Percentiles rank a stretch among this genome's conserved stretches.
Conservation (phyloP, 2,888 invertebrate species). For the Yponomeuta plumbellus region DNA sequence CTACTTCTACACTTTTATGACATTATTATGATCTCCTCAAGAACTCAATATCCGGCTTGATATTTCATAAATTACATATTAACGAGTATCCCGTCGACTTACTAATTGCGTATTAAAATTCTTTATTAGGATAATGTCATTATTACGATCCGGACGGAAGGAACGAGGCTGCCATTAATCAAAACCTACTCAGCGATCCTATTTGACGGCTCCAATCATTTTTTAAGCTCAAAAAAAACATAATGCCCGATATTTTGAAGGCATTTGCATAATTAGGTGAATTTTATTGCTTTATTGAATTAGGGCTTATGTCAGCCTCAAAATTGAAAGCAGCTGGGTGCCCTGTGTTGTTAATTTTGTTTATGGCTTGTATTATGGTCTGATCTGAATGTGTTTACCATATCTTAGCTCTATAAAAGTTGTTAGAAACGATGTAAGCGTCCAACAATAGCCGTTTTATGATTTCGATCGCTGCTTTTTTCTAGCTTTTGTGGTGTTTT, state of each 20-base stretch:
- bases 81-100: slow-evolving; percentile 37
- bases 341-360: slow-evolving; percentile 75
- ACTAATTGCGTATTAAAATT: slow-evolving; percentile 49
- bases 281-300: slow-evolving; percentile 77
- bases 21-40: neutral
- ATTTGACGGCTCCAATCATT: slow-evolving; percentile 60
- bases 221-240: slow-evolving; percentile 60
- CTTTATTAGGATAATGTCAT: slow-evolving; percentile 52
- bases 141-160: slow-evolving; percentile 40
- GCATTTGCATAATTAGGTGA: slow-evolving; percentile 77
- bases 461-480: slow-evolving; percentile 67
- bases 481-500: slow-evolving; percentile 36
- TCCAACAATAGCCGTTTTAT: slow-evolving; percentile 67
- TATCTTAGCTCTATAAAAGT: slow-evolving; percentile 66
- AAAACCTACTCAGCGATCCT: slow-evolving; percentile 44
- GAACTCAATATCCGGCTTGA: neutral
- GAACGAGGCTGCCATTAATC: slow-evolving; percentile 52
- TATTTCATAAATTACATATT: slow-evolving; percentile 30
- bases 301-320: slow-evolving; percentile 73
- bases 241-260: slow-evolving; percentile 65
- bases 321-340: slow-evolving; percentile 74
- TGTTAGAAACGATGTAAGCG: slow-evolving; percentile 58
- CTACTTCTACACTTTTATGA: neutral
- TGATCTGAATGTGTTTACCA: slow-evolving; percentile 67
- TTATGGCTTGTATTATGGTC: slow-evolving; percentile 73